Conservation (phyloP, 1,140 invertebrate genomes). For the Diorhabda elongata region DNA sequence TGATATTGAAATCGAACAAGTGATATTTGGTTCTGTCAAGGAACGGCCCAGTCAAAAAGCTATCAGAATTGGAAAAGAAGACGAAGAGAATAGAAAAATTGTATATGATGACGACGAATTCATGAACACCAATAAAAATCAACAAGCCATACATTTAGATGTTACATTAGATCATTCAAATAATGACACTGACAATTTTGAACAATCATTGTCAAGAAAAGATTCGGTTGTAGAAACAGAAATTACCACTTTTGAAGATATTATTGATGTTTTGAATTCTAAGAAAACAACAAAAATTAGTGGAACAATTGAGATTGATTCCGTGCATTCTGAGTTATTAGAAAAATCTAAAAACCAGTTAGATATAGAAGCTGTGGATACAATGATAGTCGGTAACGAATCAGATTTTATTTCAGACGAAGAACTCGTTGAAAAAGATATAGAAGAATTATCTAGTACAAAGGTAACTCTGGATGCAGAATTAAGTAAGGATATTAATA, state of each 20-base stretch:
- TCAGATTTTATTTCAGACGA: slow-evolving; percentile 24
- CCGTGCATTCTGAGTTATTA: slow-evolving; percentile 14
- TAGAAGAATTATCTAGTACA: slow-evolving; percentile 10
- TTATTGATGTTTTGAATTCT: slow-evolving; percentile 35
- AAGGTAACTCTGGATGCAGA: slow-evolving; percentile 27
- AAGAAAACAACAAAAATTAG: slow-evolving; percentile 16
- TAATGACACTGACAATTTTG: not conserved
- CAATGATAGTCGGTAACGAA: slow-evolving; percentile 17
- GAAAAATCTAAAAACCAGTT: not conserved
- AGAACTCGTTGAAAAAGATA: slow-evolving; percentile 27
- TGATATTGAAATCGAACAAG: slow-evolving; percentile 36
- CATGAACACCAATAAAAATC: slow-evolving; percentile 30
- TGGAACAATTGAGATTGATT: not conserved
- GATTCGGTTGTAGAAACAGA: slow-evolving; percentile 42
- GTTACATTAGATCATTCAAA: slow-evolving; percentile 22
- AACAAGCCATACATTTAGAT: slow-evolving; percentile 28
- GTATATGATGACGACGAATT: slow-evolving; percentile 24
- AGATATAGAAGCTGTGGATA: not conserved
- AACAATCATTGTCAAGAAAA: slow-evolving; percentile 28
- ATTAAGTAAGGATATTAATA: not conserved
- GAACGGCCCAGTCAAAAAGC: slow-evolving; percentile 34
- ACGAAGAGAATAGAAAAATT: slow-evolving; percentile 11
- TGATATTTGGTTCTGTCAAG: slow-evolving; percentile 46
- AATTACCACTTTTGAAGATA: slow-evolving; percentile 39
- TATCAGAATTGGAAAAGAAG: slow-evolving; percentile 13